Percentiles rank a stretch among this genome's conserved stretches.
phyloP scores from a whole-genome alignment of 1,140 invertebrate species.

The Euglossa dilemma region DNA sequence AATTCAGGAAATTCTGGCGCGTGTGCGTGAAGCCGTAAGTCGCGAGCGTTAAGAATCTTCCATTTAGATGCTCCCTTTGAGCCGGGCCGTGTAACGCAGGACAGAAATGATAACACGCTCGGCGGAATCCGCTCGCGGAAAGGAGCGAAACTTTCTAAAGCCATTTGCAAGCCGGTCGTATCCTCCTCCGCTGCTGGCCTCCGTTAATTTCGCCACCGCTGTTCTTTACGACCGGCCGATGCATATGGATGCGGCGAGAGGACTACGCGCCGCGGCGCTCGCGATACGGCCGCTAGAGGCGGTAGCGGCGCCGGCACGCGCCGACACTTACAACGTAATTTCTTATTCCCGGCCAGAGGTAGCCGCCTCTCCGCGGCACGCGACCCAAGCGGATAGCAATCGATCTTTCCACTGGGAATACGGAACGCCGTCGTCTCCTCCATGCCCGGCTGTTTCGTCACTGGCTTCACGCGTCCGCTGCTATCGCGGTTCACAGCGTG shows the following conservation, averaged over 20 bases:
- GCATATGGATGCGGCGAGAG: conserved; percentile 60
- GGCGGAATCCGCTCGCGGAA: conserved; percentile 14
- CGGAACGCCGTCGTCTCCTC: background rate
- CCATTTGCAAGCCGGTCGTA: conserved; percentile 40
- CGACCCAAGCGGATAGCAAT: conserved; percentile 54
- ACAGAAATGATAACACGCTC: conserved; percentile 11
- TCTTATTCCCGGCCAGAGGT: conserved; percentile 64
- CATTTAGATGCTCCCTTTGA: too few species aligned
- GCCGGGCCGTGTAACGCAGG: too few species aligned
- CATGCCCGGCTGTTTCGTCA: background rate
- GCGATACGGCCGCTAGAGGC: conserved; percentile 9
- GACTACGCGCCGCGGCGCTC: conserved; percentile 9
- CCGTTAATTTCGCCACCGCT: conserved; percentile 61
- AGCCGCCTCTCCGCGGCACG: conserved; percentile 61
- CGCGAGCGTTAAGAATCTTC: too few species aligned
- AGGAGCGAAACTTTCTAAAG: conserved; percentile 29
- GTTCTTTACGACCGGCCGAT: conserved; percentile 62
- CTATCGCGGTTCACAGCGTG: too few species aligned
- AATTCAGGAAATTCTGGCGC: too few species aligned
- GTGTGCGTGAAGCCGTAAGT: too few species aligned
- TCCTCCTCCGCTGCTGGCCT: conserved; percentile 25
- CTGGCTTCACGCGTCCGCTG: background rate
- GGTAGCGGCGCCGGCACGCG: conserved; percentile 52
- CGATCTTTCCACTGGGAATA: conserved; percentile 35
- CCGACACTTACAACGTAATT: conserved; percentile 59